These are phyloP conservation scores for Axinella damicornis DNA, from an alignment of 37 sponge, comb jelly and placozoan genomes.

Conservation along the genomic window DNA sequence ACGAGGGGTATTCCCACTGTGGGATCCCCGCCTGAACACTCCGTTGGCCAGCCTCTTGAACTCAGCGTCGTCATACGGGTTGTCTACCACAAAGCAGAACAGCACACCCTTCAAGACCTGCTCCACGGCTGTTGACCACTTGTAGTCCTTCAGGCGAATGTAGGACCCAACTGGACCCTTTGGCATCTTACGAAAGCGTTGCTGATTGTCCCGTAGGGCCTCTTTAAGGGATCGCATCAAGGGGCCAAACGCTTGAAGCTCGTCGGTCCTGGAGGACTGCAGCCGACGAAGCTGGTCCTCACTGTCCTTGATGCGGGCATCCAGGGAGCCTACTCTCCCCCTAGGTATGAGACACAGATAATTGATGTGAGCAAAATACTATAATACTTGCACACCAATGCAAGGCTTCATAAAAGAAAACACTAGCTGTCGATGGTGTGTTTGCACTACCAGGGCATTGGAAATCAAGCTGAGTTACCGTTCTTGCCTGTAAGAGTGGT, in stretches of 20 bases:
- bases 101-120: slow-evolving; percentile 29
- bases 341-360: neutral
- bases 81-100: slow-evolving; percentile 72
- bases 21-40: neutral
- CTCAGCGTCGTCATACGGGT: slow-evolving; percentile 49
- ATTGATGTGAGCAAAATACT: too few relatives aligned
- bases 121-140: slow-evolving; percentile 85
- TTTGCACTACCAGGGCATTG: too few relatives aligned
- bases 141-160: slow-evolving; percentile 71
- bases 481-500: too few relatives aligned
- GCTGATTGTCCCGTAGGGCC: slow-evolving; percentile 19
- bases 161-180: slow-evolving; percentile 77
- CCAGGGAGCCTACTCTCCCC: neutral
- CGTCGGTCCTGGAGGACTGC: slow-evolving; percentile 43
- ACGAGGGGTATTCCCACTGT: too few relatives aligned
- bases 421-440: too few relatives aligned
- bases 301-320: slow-evolving; percentile 19
- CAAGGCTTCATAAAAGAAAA: too few relatives aligned
- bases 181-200: slow-evolving; percentile 49
- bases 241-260: slow-evolving; percentile 51
- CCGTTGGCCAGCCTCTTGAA: slow-evolving; percentile 8
- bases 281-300: slow-evolving; percentile 38
- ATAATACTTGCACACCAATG: too few relatives aligned
- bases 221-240: slow-evolving; percentile 66
- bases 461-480: too few relatives aligned